Evolutionary conservation across 2,797 vertebrate genomes (phyloP).

Genomic region (Gallirallus australis): DNA sequence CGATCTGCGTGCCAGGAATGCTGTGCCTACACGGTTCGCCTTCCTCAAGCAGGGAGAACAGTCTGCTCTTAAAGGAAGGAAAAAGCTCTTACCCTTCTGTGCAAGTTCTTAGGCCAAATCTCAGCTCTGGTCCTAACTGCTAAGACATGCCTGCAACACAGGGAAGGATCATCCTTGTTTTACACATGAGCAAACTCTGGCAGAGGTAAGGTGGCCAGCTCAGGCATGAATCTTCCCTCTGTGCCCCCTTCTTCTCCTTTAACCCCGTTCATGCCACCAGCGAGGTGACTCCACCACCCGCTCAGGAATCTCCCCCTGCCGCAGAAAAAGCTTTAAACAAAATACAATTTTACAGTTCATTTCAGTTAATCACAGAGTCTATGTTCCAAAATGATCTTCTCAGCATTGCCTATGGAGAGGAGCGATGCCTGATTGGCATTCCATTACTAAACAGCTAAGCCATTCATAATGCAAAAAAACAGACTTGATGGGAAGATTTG

Average conservation of each 20-base stretch:
- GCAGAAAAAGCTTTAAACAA: slow-evolving; percentile 75
- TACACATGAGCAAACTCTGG: not conserved
- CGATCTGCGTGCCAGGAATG: not conserved
- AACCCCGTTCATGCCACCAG: accelerated
- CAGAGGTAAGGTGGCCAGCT: not conserved
- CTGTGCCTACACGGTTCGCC: accelerated
- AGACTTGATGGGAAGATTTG: slow-evolving; percentile 63
- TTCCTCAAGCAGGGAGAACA: not conserved
- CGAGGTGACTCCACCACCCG: accelerated
- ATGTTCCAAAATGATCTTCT: slow-evolving; percentile 63
- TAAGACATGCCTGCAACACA: not conserved
- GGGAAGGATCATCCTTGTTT: not conserved
- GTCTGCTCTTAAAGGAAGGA: not conserved
- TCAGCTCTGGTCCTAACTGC: not conserved
- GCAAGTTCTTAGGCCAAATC: not conserved
- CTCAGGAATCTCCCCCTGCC: not conserved
- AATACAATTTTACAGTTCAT: slow-evolving; percentile 79
- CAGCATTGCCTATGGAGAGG: slow-evolving; percentile 60
- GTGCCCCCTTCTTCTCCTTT: not conserved
- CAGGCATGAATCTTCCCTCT: not conserved
- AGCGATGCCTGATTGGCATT: slow-evolving; percentile 56
- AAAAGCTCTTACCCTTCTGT: not conserved
- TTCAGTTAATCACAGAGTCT: slow-evolving; percentile 76
- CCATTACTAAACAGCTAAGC: slow-evolving; percentile 51
- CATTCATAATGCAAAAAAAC: slow-evolving; percentile 43